Percentiles rank a stretch among this genome's conserved stretches.
Conservation (phyloP, 2,888 invertebrate genomes). For the Synergus itoensis region DNA sequence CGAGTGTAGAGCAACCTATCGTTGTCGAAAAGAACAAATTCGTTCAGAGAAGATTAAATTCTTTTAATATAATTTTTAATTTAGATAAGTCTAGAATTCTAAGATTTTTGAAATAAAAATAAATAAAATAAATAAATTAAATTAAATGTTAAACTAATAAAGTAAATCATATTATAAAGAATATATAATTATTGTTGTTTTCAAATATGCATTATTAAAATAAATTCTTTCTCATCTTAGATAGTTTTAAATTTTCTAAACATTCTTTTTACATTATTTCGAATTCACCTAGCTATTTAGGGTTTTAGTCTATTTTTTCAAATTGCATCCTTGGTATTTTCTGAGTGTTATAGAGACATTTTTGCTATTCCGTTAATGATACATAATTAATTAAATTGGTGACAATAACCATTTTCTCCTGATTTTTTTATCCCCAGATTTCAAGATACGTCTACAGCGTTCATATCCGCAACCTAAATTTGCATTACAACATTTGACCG, state of each 20-base stretch:
- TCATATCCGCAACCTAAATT: neutral
- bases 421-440: constrained; percentile 12
- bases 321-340: neutral
- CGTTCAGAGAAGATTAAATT: neutral
- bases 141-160: too few relatives aligned
- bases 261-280: too few relatives aligned
- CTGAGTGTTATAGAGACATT: neutral
- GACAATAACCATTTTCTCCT: neutral
- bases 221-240: neutral
- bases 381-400: neutral
- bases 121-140: too few relatives aligned
- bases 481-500: neutral
- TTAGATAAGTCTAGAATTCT: too few relatives aligned
- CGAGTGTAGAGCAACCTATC: constrained; percentile 58
- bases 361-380: neutral
- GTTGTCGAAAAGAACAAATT: constrained; percentile 48
- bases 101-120: too few relatives aligned
- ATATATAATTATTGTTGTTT: neutral
- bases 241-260: neutral
- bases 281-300: neutral
- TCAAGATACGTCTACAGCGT: constrained; percentile 9
- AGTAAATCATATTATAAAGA: neutral
- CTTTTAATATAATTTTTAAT: neutral
- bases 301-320: neutral
- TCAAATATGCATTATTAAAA: neutral